phyloP scores from a whole-genome alignment of 1,140 invertebrate species.

The Megathymus violae region DNA sequence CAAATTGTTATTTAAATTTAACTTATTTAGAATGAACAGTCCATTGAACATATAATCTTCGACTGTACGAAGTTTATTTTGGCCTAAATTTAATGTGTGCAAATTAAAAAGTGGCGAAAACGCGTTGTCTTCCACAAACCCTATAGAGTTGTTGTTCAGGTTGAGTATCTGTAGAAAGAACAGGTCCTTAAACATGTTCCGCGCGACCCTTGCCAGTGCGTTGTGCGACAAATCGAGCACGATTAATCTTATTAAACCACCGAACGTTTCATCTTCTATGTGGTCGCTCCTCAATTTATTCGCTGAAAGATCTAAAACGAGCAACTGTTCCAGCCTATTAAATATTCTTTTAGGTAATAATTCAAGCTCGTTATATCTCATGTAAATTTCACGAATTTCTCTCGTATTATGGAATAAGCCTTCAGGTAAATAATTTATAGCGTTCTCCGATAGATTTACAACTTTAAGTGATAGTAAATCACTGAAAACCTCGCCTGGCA shows the following conservation, averaged over 20 bases:
- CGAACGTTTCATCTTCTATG: constrained; percentile 88
- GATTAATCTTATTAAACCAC: constrained; percentile 88
- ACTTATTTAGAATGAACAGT: constrained; percentile 90
- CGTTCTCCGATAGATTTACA: constrained; percentile 91
- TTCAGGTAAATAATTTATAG: constrained; percentile 88
- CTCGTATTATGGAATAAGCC: constrained; percentile 88
- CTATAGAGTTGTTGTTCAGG: constrained; percentile 91
- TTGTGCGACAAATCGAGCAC: constrained; percentile 89
- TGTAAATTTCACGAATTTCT: constrained; percentile 89
- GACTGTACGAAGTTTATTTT: constrained; percentile 89
- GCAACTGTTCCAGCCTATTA: constrained; percentile 87
- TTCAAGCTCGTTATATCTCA: constrained; percentile 89
- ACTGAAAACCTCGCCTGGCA: constrained; percentile 87
- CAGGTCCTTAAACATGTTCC: constrained; percentile 90
- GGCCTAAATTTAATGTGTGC: constrained; percentile 90
- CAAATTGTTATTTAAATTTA: constrained; percentile 91
- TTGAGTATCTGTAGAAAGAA: constrained; percentile 93
- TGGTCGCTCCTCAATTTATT: constrained; percentile 89
- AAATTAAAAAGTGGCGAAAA: constrained; percentile 93
- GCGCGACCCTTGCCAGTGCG: constrained; percentile 85
- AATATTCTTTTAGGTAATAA: constrained; percentile 88
- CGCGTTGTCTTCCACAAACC: constrained; percentile 89
- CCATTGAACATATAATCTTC: constrained; percentile 91
- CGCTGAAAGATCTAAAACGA: constrained; percentile 88
- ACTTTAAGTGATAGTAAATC: constrained; percentile 88